Evolutionary conservation across 1,140 invertebrate genomes (phyloP).

Genomic region (Bombus confusus): DNA sequence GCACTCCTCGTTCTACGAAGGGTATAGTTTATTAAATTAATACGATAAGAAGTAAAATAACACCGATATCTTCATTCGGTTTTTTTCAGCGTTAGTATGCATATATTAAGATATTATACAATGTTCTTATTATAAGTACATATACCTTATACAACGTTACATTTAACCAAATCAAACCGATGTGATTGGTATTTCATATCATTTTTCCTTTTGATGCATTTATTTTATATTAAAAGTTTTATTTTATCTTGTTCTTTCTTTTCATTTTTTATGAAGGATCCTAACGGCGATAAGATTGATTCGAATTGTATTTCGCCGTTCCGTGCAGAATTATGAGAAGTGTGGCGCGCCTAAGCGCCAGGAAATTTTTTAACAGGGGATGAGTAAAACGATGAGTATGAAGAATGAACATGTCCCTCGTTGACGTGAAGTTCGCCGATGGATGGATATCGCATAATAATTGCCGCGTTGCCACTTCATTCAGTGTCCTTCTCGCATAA

Average conservation of each 20-base stretch:
- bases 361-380: conserved; percentile 43
- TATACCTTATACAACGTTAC: not conserved
- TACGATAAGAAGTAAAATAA: conserved; percentile 75
- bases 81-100: conserved; percentile 67
- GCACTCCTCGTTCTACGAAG: conserved; percentile 77
- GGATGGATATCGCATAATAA: conserved; percentile 42
- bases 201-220: not conserved
- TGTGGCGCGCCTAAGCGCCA: not conserved
- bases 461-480: conserved; percentile 53
- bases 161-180: conserved; percentile 15
- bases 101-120: conserved; percentile 13
- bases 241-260: not conserved
- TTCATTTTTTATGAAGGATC: too few relatives aligned
- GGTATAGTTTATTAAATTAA: conserved; percentile 90
- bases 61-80: conserved; percentile 66
- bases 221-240: not conserved
- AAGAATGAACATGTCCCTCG: conserved; percentile 61
- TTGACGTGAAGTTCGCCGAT: conserved; percentile 51
- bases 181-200: not conserved
- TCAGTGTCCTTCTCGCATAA: conserved; percentile 84
- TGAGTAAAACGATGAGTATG: conserved; percentile 52
- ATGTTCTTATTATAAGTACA: conserved; percentile 24
- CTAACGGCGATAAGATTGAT: not conserved
- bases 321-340: conserved; percentile 26
- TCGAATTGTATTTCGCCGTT: conserved; percentile 9